These are phyloP conservation scores for Megaceryle torquata DNA, from an alignment of 2,113 vertebrate species.

Conservation along the genomic window DNA sequence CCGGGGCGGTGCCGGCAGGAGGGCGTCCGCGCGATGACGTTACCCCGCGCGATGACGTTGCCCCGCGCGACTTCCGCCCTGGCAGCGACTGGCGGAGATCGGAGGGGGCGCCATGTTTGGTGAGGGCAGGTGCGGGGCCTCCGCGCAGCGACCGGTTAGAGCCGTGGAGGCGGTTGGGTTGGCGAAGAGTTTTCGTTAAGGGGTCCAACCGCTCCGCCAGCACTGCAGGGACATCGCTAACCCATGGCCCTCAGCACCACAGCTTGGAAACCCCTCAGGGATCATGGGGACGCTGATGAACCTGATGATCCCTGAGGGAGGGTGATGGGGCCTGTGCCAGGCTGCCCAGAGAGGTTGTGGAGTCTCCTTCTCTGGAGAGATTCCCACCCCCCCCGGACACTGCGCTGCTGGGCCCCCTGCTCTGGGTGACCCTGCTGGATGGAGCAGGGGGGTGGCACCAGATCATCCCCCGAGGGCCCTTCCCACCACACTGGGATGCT, in stretches of 20 bases:
- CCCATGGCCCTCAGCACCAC: neutral
- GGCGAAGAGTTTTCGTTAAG: no score
- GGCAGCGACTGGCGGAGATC: rapidly evolving
- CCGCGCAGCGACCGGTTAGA: no score
- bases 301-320: no score
- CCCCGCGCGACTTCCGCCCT: neutral
- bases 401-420: neutral
- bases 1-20: neutral
- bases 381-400: no score
- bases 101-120: neutral
- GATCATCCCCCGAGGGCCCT: neutral
- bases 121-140: neutral
- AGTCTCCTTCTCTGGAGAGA: no score
- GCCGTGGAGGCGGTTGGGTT: no score
- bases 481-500: neutral
- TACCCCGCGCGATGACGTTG: rapidly evolving
- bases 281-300: no score
- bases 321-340: no score
- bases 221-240: neutral
- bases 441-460: neutral
- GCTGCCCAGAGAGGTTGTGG: no score
- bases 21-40: no score
- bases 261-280: neutral
- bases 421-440: neutral
- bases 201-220: no score